Evolutionary conservation across 2,888 invertebrate genomes (phyloP).

Genomic region (Torymus tubicola): DNA sequence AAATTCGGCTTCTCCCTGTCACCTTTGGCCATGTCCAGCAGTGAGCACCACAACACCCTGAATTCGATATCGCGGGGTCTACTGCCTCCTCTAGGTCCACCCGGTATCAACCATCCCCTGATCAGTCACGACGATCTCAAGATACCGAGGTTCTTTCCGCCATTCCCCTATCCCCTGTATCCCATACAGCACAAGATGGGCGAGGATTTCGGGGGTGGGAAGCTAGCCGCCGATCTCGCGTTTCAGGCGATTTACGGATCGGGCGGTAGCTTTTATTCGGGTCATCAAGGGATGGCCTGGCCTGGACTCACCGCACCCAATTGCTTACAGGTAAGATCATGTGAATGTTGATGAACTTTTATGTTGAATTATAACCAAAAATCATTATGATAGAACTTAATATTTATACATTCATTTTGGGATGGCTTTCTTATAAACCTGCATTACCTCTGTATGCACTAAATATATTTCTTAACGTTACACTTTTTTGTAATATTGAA

Average conservation of each 20-base stretch:
- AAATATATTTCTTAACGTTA: too few relatives aligned
- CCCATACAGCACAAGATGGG: conserved; percentile 80
- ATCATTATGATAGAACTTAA: too few relatives aligned
- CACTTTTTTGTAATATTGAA: too few relatives aligned
- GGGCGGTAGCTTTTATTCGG: conserved; percentile 78
- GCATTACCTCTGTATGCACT: too few relatives aligned
- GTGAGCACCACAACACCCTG: conserved; percentile 67
- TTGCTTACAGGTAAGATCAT: conserved; percentile 41
- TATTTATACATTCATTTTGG: too few relatives aligned
- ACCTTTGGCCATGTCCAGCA: conserved; percentile 77
- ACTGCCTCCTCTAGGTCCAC: conserved; percentile 76
- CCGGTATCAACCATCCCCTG: conserved; percentile 66
- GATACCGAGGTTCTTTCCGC: conserved; percentile 84
- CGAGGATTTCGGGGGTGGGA: conserved; percentile 76
- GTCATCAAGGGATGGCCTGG: conserved; percentile 73
- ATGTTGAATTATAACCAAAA: too few relatives aligned
- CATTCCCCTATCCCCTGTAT: conserved; percentile 84
- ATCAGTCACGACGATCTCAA: conserved; percentile 79
- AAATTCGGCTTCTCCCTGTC: conserved; percentile 85
- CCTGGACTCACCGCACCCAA: conserved; percentile 67
- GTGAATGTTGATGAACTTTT: too few relatives aligned
- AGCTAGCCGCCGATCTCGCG: conserved; percentile 84
- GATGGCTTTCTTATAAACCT: too few relatives aligned
- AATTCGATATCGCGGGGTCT: conserved; percentile 70
- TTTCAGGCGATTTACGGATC: conserved; percentile 80